These are phyloP conservation scores for Nothobranchius furzeri DNA, from an alignment of 2,113 vertebrate species.

Conservation along the genomic window DNA sequence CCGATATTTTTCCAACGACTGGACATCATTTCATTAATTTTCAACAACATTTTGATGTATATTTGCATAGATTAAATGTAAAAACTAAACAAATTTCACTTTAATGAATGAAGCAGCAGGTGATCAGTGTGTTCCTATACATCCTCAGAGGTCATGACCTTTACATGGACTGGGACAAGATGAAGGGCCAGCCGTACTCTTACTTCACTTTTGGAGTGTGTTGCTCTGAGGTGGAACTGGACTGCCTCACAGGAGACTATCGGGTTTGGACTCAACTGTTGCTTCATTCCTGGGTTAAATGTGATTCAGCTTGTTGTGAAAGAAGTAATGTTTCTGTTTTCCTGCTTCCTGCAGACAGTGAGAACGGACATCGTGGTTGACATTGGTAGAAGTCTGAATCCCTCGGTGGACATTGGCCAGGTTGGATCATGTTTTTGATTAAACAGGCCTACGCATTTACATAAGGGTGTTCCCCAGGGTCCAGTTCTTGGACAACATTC, in stretches of 20 bases:
- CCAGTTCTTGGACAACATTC: neutral
- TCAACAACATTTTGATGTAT: no score
- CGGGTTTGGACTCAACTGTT: constrained; percentile 76
- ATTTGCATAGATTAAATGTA: no score
- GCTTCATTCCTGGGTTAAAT: neutral
- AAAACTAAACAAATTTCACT: no score
- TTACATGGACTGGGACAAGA: constrained; percentile 87
- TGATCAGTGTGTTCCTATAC: neutral
- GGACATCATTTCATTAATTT: no score
- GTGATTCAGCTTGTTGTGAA: neutral
- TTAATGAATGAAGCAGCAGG: neutral
- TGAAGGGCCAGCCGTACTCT: constrained; percentile 81
- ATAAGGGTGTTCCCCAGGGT: neutral
- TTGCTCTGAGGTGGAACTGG: constrained; percentile 90
- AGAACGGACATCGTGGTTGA: constrained; percentile 86
- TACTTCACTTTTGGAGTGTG: constrained; percentile 85
- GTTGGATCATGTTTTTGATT: constrained; percentile 64
- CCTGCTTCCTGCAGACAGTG: constrained; percentile 75
- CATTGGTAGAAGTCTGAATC: constrained; percentile 85
- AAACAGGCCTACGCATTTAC: neutral
- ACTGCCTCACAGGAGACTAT: constrained; percentile 89
- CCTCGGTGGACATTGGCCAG: constrained; percentile 89
- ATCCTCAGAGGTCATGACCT: constrained; percentile 79
- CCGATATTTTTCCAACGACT: no score
- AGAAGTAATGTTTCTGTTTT: constrained; percentile 2